These are phyloP conservation scores for Tiliacea citrago DNA, from an alignment of 2,888 invertebrate species.

Conservation along the genomic window DNA sequence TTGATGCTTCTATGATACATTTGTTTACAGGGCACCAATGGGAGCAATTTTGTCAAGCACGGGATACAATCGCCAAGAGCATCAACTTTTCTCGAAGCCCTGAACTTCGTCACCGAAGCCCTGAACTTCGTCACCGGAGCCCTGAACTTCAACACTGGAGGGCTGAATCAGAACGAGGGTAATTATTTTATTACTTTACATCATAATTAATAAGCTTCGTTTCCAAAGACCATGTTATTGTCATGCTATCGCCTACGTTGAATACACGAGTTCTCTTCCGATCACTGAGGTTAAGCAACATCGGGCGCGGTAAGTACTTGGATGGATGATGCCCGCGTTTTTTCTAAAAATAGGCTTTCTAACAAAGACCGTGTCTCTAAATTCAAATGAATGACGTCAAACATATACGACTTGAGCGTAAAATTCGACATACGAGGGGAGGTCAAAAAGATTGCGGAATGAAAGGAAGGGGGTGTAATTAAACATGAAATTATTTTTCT, in stretches of 20 bases:
- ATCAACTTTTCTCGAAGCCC: slow-evolving; percentile 75
- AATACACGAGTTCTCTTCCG: slow-evolving; percentile 88
- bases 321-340: too few relatives aligned
- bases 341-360: too few relatives aligned
- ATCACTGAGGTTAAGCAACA: slow-evolving; percentile 88
- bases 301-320: slow-evolving; percentile 86
- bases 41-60: slow-evolving; percentile 83
- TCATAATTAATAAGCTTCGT: not conserved
- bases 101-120: slow-evolving; percentile 70
- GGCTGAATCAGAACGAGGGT: slow-evolving; percentile 76
- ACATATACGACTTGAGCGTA: too few relatives aligned
- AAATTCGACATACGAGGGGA: too few relatives aligned
- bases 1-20: not conserved
- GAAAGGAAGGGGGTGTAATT: too few relatives aligned
- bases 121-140: slow-evolving; percentile 64
- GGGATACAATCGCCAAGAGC: slow-evolving; percentile 80
- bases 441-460: too few relatives aligned
- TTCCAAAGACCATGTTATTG: not conserved
- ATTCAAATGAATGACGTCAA: too few relatives aligned
- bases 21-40: slow-evolving; percentile 77
- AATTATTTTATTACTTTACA: slow-evolving; percentile 49
- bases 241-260: slow-evolving; percentile 74
- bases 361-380: too few relatives aligned
- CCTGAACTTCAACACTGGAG: slow-evolving; percentile 69
- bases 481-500: too few relatives aligned